phyloP scores from a whole-genome alignment of 2,113 vertebrate genomes.

The Micronycteris hirsuta region DNA sequence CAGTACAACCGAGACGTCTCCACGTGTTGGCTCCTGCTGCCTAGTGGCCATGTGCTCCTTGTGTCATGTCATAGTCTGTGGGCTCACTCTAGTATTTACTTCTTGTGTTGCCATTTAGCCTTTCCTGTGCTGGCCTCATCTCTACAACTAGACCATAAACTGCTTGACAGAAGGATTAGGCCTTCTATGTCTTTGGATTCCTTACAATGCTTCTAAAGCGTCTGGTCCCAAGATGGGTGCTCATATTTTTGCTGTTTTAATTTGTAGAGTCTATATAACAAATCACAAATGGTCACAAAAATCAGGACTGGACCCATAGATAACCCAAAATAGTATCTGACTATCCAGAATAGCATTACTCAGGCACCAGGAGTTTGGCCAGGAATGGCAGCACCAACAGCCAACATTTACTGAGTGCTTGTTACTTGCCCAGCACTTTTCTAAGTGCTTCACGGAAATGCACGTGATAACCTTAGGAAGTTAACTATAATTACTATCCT shows the following conservation, averaged over 20 bases:
- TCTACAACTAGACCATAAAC: not conserved
- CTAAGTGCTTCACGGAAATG: not conserved
- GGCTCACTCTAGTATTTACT: not conserved
- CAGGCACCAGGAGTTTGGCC: not conserved
- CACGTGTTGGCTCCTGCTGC: no score
- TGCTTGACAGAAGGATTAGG: not conserved
- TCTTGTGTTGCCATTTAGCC: not conserved
- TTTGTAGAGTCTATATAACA: not conserved
- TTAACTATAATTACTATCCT: not conserved
- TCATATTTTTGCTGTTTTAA: not conserved
- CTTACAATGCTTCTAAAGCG: not conserved
- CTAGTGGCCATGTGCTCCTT: not conserved
- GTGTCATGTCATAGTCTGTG: not conserved
- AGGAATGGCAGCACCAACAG: not conserved
- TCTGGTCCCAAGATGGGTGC: not conserved
- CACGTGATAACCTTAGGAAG: not conserved
- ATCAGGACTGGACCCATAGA: not conserved
- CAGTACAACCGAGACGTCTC: not conserved
- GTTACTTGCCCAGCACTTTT: accelerated
- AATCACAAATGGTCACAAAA: not conserved
- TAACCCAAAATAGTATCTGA: not conserved
- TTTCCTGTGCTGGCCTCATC: not conserved
- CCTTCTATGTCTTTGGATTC: not conserved
- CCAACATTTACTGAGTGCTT: not conserved
- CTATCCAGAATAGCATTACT: not conserved